A percentile compares a stretch with the other conserved stretches of the same genome.
phyloP scores from a whole-genome alignment of 2,113 vertebrate genomes.

The Dolichallabes microphthalmus region DNA sequence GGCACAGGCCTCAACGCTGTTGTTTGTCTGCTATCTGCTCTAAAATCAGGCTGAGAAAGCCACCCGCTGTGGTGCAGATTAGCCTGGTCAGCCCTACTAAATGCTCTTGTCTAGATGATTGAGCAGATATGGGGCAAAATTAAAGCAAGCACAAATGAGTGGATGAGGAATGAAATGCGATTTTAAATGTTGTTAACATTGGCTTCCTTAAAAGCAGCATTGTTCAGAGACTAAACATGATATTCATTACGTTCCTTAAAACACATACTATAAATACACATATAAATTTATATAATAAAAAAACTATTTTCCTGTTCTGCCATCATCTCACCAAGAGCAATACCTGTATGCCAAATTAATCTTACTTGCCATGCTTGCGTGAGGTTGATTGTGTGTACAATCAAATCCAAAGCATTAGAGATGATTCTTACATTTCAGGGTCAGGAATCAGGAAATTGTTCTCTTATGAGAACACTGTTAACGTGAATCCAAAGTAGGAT shows the following conservation, averaged over 20 bases:
- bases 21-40: constrained; percentile 58
- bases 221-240: neutral
- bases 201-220: neutral
- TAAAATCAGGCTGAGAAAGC: constrained; percentile 67
- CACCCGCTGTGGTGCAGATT: constrained; percentile 71
- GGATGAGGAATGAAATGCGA: constrained; percentile 33
- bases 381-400: neutral
- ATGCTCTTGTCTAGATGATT: constrained; percentile 68
- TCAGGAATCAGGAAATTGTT: neutral
- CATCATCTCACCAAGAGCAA: neutral
- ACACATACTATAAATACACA: neutral
- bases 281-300: neutral
- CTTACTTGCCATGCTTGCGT: neutral
- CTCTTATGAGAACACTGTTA: neutral
- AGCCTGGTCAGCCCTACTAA: constrained; percentile 70
- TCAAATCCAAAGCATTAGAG: neutral
- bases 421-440: neutral
- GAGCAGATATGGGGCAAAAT: constrained; percentile 62
- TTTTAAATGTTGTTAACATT: constrained; percentile 24
- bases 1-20: constrained; percentile 65
- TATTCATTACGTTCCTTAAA: neutral
- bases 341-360: neutral
- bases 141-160: constrained; percentile 62
- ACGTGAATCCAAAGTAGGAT: neutral
- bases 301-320: neutral